Conservation (phyloP, 2,888 invertebrate genomes). For the Sarcophaga caerulescens region DNA sequence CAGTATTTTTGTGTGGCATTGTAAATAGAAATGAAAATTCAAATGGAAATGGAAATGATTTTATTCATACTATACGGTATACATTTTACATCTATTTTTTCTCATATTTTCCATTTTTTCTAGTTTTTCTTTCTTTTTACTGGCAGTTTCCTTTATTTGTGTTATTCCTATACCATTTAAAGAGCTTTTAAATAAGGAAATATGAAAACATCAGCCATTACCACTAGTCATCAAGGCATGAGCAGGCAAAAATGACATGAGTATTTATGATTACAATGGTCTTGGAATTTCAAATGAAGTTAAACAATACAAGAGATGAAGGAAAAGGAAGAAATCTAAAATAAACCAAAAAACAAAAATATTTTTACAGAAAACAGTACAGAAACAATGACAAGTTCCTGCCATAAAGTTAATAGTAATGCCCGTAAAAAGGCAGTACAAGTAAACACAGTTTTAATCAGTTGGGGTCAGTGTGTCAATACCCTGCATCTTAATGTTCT, state of each 20-base stretch:
- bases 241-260: constrained; percentile 15
- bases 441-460: no score
- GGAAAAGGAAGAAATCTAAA: background rate
- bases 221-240: constrained; percentile 1
- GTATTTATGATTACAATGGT: constrained; percentile 54
- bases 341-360: background rate
- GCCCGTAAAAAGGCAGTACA: background rate
- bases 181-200: constrained; percentile 13
- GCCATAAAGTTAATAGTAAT: constrained; percentile 19
- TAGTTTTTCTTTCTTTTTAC: background rate
- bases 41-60: constrained; percentile 41
- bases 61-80: background rate
- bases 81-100: no score
- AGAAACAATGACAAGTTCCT: constrained; percentile 53
- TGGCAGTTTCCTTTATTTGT: background rate
- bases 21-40: constrained; percentile 30
- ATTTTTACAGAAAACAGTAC: background rate
- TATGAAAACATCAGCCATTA: constrained; percentile 28
- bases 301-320: constrained; percentile 3
- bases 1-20: constrained; percentile 32
- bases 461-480: no score
- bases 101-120: background rate
- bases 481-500: no score
- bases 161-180: constrained; percentile 1
- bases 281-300: constrained; percentile 50